phyloP scores from a whole-genome alignment of 2,888 invertebrate genomes.

The Drosophila kambysellisi region DNA sequence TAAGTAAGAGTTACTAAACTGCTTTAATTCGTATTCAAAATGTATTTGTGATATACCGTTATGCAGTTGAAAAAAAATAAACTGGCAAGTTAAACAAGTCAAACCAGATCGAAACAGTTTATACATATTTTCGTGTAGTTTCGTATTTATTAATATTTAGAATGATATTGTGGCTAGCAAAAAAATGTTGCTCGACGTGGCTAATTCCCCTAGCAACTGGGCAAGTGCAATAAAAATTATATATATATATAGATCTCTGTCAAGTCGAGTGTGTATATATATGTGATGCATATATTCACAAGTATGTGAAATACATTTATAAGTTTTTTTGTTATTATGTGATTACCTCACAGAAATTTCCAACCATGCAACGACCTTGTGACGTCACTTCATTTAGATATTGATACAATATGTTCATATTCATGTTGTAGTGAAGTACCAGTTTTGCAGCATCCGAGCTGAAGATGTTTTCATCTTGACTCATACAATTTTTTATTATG shows the following conservation, averaged over 20 bases:
- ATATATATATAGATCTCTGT: conserved; percentile 8
- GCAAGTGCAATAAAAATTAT: conserved; percentile 36
- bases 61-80: conserved; percentile 33
- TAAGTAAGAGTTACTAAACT: conserved; percentile 37
- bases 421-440: conserved; percentile 25
- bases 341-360: conserved; percentile 71
- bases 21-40: conserved; percentile 53
- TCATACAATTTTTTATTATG: conserved; percentile 39
- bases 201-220: conserved; percentile 52
- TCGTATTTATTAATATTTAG: conserved; percentile 26
- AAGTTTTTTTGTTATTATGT: conserved; percentile 30
- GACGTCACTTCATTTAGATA: conserved; percentile 60
- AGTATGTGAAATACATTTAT: conserved; percentile 25
- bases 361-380: conserved; percentile 63
- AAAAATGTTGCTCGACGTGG: conserved; percentile 41
- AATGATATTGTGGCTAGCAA: conserved; percentile 44
- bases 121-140: conserved; percentile 10
- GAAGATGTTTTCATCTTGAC: conserved; percentile 37
- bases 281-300: not conserved
- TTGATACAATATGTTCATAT: conserved; percentile 16
- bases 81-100: conserved; percentile 60
- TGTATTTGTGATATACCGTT: conserved; percentile 73
- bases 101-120: conserved; percentile 65
- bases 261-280: conserved; percentile 1
- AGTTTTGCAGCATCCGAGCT: conserved; percentile 38